These are phyloP conservation scores for Leptarthrus brevirostris DNA, from an alignment of 2,888 invertebrate genomes.

Conservation along the genomic window DNA sequence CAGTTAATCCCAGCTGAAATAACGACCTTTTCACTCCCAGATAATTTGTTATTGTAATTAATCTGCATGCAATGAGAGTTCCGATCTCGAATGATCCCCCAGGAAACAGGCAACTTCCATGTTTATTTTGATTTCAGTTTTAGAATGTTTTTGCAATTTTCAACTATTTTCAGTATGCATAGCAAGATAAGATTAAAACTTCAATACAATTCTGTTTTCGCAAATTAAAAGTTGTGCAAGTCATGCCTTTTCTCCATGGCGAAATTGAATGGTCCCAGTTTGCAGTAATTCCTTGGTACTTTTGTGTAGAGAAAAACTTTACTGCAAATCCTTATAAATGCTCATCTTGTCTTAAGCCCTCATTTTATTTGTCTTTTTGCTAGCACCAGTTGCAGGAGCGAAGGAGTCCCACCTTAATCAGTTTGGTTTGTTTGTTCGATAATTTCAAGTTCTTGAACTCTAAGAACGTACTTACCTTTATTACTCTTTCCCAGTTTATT, in stretches of 20 bases:
- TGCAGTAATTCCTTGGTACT: neutral
- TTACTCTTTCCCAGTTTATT: conserved; percentile 27
- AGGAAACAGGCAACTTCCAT: conserved; percentile 6
- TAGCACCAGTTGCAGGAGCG: conserved; percentile 17
- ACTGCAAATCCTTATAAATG: conserved; percentile 48
- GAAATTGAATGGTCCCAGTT: conserved; percentile 1
- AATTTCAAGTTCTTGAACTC: conserved; percentile 50
- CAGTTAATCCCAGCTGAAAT: conserved; percentile 49
- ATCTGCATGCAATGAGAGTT: conserved; percentile 42
- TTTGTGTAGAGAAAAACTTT: conserved; percentile 23
- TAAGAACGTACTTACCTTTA: conserved; percentile 44
- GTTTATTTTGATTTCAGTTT: conserved; percentile 3
- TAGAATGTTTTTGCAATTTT: conserved; percentile 26
- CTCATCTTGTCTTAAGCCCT: conserved; percentile 46
- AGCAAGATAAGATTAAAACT: conserved; percentile 33
- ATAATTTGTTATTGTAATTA: conserved; percentile 51
- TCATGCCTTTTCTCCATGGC: conserved; percentile 19
- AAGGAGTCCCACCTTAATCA: conserved; percentile 42
- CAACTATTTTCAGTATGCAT: neutral
- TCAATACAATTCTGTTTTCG: conserved; percentile 39
- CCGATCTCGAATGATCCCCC: neutral
- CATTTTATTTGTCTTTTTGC: conserved; percentile 47
- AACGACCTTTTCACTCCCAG: conserved; percentile 47
- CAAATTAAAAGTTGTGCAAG: conserved; percentile 45
- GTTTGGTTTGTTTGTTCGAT: conserved; percentile 50